Evolutionary conservation across 2,888 invertebrate genomes (phyloP), one percentile per base, ranked within the genome.

Genomic region (Rapana venosa): DNA sequence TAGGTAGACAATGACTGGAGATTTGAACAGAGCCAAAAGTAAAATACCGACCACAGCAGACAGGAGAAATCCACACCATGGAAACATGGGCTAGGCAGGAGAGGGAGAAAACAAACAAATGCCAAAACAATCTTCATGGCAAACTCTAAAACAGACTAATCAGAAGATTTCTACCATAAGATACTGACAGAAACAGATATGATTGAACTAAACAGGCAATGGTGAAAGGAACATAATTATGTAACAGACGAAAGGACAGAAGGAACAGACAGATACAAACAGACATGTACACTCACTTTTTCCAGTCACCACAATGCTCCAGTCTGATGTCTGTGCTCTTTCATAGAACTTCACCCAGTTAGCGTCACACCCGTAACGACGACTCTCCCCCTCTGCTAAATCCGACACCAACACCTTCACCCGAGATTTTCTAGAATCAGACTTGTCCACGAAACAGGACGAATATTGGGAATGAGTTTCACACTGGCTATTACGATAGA

Each of bases 261-360:
- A 2, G 26, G 26, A 2, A 66, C 17, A n/a, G 26, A 26, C 70
- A 26, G 6, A n/a, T 26, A 26, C 26, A 74, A 22, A 74, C 26
- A 74, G 6, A 74, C 81, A 22, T 35, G 22, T 56, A 5, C n/a
- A 88, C 88, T 88, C 84, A 88, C 88, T 84, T 1, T 47, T 83
- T 32, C 36, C 36, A 6, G 22, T 81, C 26, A 88, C 88, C 32
- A 66, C 20, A n/a, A 88, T 30, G 13, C 70, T 36, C 88, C 88
- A 88, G 35, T 66, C 32, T 13, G 83, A n/a, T 17, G 35, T 88
- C 30, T 83, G 22, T 4, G 88, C 36, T 20, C 84, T 47, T 30
- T 79, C 87, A 17, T 58, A 30, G 15, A 84, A 61, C 84, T 66
- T 81, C n/a, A 88, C 47, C 17, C 22, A 35, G n/a, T 61, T 84